Base-by-base conservation (phyloP, 2,888 invertebrate species). In the Orthonevra nobilis region DNA sequence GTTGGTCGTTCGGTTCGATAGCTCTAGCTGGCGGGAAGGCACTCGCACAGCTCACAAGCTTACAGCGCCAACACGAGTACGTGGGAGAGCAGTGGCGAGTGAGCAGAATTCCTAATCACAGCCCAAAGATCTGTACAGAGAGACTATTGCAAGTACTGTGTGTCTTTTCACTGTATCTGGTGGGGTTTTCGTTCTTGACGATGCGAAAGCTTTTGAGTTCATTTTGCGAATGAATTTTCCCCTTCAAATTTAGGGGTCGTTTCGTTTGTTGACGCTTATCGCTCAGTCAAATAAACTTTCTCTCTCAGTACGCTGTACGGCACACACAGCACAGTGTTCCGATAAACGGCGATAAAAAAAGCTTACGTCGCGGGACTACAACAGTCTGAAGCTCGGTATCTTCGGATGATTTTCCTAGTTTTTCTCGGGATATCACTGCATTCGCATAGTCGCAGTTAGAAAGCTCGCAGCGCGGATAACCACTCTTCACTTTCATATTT, bases 401-500 rank as follows among this genome's bases (percentile, higher is more conserved):
- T 72, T 72, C 28, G 60, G 79, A 72, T 72, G 70, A 72, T 72
- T 79, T 79, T 79, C 79, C 79, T 79, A 79, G 79, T 79, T 79
- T 79, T 79, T 79, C 79, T 79, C 72, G 79, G 79, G 79, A 79
- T 79, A 79, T 79, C 79, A 79, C 61, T 79, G 79, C 79, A 72
- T 66, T 79, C 79, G 66, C 79, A 72, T 79, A 79, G 34, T 72
- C 79, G 72, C 70, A 72, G 66, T 72, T 61, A 60, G 64, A 72
- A 79, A 79, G 79, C 79, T 79, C 48, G 64, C 46, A 79, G 66
- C 72, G 79, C 79, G 72, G 48, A 72, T 72, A 77, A n/a, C 64
- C 64, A 42, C 58, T 50, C 42, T 50, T 64, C 52, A 42, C 38
- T 32, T 42, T 69, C 42, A 61, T 56, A 20, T 17, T 60, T 70